A percentile compares a stretch with the other conserved stretches of the same genome.
Conservation (phyloP, 2,797 vertebrate genomes). For the Acanthurus leucopareius region DNA sequence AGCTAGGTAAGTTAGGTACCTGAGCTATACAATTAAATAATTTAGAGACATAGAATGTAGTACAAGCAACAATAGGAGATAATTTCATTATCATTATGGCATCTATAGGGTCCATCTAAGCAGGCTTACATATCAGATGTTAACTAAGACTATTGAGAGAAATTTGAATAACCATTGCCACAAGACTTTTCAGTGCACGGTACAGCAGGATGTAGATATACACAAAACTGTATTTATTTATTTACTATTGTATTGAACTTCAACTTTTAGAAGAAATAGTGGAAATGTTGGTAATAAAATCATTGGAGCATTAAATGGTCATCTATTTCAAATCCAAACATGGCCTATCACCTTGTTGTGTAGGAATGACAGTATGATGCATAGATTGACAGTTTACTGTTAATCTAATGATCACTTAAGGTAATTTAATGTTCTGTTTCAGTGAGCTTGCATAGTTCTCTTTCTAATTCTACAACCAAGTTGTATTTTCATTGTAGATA, state of each 20-base stretch:
- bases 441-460: too few species aligned
- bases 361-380: background rate
- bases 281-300: background rate
- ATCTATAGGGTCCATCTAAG: background rate
- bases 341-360: background rate
- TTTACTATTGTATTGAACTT: background rate
- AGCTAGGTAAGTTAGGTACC: too few species aligned
- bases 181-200: background rate
- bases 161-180: background rate
- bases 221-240: background rate
- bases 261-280: background rate
- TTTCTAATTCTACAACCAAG: too few species aligned
- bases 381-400: background rate
- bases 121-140: background rate
- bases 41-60: background rate
- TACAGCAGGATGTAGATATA: background rate
- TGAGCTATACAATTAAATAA: background rate
- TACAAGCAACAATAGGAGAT: background rate
- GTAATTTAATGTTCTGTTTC: slow-evolving; percentile 30
- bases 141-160: background rate
- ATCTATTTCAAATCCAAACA: background rate
- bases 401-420: background rate
- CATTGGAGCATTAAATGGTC: background rate
- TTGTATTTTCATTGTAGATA: too few species aligned
- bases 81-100: background rate